Percentiles rank a stretch among this genome's conserved stretches.
Evolutionary conservation across 1,140 invertebrate species (phyloP).

Genomic region (Drosophila nannoptera): DNA sequence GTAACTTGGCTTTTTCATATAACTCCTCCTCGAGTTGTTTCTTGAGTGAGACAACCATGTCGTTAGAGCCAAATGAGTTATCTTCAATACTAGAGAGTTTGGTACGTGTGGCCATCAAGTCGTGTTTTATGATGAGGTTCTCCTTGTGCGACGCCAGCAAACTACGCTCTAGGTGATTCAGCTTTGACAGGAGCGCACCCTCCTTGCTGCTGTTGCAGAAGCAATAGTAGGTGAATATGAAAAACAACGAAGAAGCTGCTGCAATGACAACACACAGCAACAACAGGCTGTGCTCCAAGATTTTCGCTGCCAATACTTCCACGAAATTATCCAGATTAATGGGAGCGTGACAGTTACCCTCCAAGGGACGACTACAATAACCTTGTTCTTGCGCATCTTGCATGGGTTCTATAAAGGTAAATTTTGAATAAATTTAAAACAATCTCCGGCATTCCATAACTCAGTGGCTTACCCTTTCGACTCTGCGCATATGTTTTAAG

Average conservation of each 20-base stretch:
- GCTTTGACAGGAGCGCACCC: conserved; percentile 81
- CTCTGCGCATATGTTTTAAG: conserved; percentile 42
- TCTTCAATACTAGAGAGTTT: conserved; percentile 84
- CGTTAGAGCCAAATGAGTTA: conserved; percentile 85
- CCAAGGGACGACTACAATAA: conserved; percentile 37
- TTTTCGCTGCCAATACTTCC: conserved; percentile 50
- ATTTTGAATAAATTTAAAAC: neutral
- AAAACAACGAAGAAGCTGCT: conserved; percentile 84
- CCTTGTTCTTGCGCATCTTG: conserved; percentile 24
- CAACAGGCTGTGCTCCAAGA: conserved; percentile 72
- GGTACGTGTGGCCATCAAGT: conserved; percentile 82
- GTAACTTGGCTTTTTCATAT: conserved; percentile 78
- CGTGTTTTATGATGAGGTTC: conserved; percentile 83
- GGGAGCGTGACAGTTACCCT: conserved; percentile 34
- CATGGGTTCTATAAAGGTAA: neutral
- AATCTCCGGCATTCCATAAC: too few relatives aligned
- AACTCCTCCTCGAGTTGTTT: conserved; percentile 81
- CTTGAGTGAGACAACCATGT: conserved; percentile 84
- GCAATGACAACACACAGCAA: conserved; percentile 82
- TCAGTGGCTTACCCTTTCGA: neutral
- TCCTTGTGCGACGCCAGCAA: conserved; percentile 80
- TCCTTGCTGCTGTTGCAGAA: conserved; percentile 86
- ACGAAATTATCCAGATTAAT: conserved; percentile 64
- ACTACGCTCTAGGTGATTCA: conserved; percentile 82
- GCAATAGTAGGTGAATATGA: conserved; percentile 88